A percentile compares a stretch with the other conserved stretches of the same genome.
phyloP scores from a whole-genome alignment of 1,140 invertebrate species.

The Papilio xuthus region DNA sequence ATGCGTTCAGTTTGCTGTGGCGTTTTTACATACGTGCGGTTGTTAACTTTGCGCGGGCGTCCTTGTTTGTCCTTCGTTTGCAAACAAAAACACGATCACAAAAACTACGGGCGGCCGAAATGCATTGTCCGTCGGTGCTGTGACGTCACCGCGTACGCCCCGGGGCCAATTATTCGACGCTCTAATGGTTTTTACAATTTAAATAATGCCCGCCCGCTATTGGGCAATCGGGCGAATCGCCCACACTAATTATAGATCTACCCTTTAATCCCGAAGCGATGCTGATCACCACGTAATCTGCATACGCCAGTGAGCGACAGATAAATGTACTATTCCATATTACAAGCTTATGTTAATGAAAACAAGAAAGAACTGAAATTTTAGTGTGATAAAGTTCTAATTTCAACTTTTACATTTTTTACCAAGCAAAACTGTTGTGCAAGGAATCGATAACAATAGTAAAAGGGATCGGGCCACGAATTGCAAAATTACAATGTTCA shows the following conservation, averaged over 20 bases:
- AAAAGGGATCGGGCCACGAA: slow-evolving; percentile 2
- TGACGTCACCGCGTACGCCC: slow-evolving; percentile 14
- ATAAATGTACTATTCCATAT: not conserved
- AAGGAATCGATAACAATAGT: not conserved
- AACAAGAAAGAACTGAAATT: not conserved
- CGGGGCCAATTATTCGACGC: slow-evolving; percentile 33
- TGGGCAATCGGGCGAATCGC: slow-evolving; percentile 33
- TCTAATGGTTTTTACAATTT: slow-evolving; percentile 37
- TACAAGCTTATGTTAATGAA: not conserved
- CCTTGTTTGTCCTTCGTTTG: slow-evolving; percentile 34
- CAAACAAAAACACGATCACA: slow-evolving; percentile 30
- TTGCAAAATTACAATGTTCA: not conserved
- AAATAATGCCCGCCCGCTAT: slow-evolving; percentile 34
- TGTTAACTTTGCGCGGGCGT: slow-evolving; percentile 29
- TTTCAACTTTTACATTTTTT: not conserved
- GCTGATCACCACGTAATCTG: slow-evolving; percentile 19
- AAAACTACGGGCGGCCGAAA: slow-evolving; percentile 28
- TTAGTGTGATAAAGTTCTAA: not conserved
- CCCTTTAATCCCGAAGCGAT: slow-evolving; percentile 30
- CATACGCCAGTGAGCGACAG: not conserved
- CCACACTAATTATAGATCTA: slow-evolving; percentile 34
- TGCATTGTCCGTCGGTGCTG: slow-evolving; percentile 14
- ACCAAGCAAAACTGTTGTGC: not conserved
- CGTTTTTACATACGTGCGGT: slow-evolving; percentile 20
- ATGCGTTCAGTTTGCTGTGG: not conserved